Percentiles rank a stretch among this genome's conserved stretches.
phyloP scores from a whole-genome alignment of 2,113 vertebrate genomes.

The Xenopus borealis region DNA sequence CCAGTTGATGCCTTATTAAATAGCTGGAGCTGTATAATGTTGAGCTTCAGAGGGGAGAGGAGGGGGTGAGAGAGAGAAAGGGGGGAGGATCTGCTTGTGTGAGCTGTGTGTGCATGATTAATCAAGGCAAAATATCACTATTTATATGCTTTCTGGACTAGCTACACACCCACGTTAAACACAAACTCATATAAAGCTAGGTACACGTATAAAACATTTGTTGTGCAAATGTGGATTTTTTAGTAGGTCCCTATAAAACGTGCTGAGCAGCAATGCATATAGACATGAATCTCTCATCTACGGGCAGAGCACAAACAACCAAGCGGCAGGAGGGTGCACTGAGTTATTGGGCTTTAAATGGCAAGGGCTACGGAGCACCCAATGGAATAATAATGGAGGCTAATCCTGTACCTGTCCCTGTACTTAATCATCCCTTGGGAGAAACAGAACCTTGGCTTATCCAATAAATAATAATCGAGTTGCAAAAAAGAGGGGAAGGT shows the following conservation, averaged over 20 bases:
- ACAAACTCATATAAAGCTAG: background rate
- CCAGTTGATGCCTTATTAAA: constrained; percentile 44
- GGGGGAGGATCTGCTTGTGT: constrained; percentile 28
- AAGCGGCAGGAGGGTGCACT: background rate
- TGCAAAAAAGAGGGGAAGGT: too few relatives aligned
- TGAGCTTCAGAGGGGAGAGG: constrained; percentile 37
- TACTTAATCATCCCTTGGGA: too few relatives aligned
- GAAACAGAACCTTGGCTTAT: too few relatives aligned
- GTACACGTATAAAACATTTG: background rate
- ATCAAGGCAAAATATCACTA: constrained; percentile 36
- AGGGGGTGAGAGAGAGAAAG: constrained; percentile 25
- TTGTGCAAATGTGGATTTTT: background rate
- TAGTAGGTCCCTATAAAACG: background rate
- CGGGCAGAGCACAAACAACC: background rate
- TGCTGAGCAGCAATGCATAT: background rate
- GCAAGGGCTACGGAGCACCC: background rate
- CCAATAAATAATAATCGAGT: too few relatives aligned
- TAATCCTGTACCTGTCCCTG: background rate
- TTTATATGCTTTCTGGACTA: constrained; percentile 15
- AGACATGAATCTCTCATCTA: background rate
- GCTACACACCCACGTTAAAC: background rate
- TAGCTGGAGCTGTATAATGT: constrained; percentile 46
- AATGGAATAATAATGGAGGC: background rate
- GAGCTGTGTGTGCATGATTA: constrained; percentile 42
- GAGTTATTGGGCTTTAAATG: background rate